Evolutionary conservation across 2,797 vertebrate genomes (phyloP).

Genomic region (Eleutherodactylus coqui): DNA sequence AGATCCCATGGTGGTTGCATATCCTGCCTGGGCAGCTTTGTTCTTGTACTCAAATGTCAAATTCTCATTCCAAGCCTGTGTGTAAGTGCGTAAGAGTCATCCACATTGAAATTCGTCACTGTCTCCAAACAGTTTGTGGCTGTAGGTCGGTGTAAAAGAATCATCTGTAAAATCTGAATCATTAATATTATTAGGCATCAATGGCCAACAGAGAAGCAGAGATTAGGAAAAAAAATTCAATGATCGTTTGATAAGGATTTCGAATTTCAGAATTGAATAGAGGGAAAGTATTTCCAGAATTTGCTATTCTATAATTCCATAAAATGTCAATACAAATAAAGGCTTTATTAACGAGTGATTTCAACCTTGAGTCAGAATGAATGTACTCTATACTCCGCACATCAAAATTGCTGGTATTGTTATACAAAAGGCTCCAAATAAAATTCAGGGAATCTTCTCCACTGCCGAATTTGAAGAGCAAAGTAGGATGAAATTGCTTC

Average conservation of each 20-base stretch:
- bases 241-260: background rate
- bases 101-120: background rate
- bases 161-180: background rate
- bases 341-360: background rate
- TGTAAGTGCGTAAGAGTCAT: background rate
- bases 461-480: background rate
- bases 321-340: background rate
- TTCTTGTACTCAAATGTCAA: background rate
- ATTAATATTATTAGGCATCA: background rate
- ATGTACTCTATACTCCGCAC: background rate
- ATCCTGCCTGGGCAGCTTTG: background rate
- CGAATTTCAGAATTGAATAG: background rate
- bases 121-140: background rate
- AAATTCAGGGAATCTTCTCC: background rate
- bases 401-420: background rate
- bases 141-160: background rate
- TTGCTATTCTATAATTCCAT: background rate
- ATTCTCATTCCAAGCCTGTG: background rate
- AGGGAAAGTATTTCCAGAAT: background rate
- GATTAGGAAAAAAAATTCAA: background rate
- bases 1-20: background rate
- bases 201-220: background rate
- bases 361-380: conserved; percentile 24
- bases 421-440: conserved; percentile 18
- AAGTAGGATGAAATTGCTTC: conserved; percentile 31